These are phyloP conservation scores for Drosophila borealis DNA, from an alignment of 2,888 invertebrate species.

Conservation along the genomic window DNA sequence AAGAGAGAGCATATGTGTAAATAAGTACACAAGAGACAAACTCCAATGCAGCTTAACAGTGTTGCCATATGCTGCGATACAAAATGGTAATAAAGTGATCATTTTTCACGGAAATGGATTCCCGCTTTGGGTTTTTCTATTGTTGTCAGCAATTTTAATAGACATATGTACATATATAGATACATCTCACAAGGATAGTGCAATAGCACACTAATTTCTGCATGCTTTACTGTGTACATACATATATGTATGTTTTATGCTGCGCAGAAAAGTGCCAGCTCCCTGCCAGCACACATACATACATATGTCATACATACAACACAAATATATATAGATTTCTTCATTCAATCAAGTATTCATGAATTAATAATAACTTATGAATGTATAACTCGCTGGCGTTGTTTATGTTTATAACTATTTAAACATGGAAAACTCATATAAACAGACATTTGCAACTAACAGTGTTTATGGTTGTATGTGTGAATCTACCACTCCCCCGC, in stretches of 20 bases:
- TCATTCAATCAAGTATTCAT: slow-evolving; percentile 9
- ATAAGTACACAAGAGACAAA: slow-evolving; percentile 36
- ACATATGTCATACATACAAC: not conserved
- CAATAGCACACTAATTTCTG: not conserved
- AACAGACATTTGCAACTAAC: slow-evolving; percentile 28
- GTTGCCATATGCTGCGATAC: slow-evolving; percentile 47
- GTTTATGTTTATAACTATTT: slow-evolving; percentile 49
- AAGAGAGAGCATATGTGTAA: slow-evolving; percentile 21
- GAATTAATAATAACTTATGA: slow-evolving; percentile 8
- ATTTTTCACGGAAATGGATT: slow-evolving; percentile 16
- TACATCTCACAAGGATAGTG: not conserved
- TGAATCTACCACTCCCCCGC: slow-evolving; percentile 58
- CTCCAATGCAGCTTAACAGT: slow-evolving; percentile 48
- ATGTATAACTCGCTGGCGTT: slow-evolving; percentile 13
- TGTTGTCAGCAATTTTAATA: not conserved
- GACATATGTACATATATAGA: not conserved
- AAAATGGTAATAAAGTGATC: slow-evolving; percentile 27
- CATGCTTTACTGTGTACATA: not conserved
- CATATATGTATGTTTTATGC: slow-evolving; percentile 24
- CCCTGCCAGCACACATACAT: slow-evolving; percentile 10
- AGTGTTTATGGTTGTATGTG: slow-evolving; percentile 35
- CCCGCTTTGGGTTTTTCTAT: not conserved
- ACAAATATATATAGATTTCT: slow-evolving; percentile 17
- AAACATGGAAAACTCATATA: slow-evolving; percentile 33
- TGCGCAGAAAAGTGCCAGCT: slow-evolving; percentile 46